Conservation (phyloP, 1,140 invertebrate genomes). For the Musca domestica region DNA sequence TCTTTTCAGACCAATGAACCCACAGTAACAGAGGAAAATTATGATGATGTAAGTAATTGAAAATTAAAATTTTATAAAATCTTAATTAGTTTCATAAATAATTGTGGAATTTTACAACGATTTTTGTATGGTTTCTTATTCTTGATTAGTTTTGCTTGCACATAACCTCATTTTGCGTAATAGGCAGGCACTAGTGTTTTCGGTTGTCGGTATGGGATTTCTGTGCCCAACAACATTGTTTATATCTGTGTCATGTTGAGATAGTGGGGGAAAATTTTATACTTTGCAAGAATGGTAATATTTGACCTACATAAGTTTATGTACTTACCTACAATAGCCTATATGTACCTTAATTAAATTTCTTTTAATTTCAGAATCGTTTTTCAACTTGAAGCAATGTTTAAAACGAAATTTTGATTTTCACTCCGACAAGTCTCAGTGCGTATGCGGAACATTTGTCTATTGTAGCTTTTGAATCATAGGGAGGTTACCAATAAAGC, state of each 20-base stretch:
- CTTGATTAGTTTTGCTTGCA: constrained; percentile 35
- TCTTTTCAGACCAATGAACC: constrained; percentile 23
- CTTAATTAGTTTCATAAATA: constrained; percentile 2
- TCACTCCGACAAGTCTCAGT: no score
- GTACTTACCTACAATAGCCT: no score
- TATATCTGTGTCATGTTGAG: not conserved
- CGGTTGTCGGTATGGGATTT: not conserved
- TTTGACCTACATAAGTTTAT: no score
- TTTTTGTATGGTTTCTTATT: constrained; percentile 24
- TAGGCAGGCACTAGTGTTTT: constrained; percentile 19
- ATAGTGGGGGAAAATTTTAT: no score
- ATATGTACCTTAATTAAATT: no score
- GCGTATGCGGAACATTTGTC: no score
- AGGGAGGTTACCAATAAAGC: no score
- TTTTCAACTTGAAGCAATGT: no score
- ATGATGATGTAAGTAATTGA: constrained; percentile 56
- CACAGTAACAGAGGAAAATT: constrained; percentile 54
- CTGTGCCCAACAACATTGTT: not conserved
- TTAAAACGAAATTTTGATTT: no score
- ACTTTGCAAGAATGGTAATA: no score
- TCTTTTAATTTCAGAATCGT: no score
- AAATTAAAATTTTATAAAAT: not conserved
- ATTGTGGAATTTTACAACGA: not conserved
- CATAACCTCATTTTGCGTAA: constrained; percentile 29
- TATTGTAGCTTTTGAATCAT: no score